Base-by-base conservation (phyloP, 1,140 invertebrate genomes). In the Wiebesia pumilae region DNA sequence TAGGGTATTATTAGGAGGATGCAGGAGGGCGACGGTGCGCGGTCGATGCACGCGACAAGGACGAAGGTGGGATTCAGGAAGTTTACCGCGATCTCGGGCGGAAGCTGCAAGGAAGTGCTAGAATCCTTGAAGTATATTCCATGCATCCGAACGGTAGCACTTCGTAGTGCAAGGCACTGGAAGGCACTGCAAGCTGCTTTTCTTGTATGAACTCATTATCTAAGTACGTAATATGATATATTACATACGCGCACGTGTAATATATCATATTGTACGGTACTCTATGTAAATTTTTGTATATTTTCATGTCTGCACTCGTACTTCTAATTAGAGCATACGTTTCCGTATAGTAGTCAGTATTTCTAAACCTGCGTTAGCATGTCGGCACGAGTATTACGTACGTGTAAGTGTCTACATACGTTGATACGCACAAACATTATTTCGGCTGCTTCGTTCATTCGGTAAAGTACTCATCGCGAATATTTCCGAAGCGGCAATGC, bases 1-100 rank as follows among this genome's bases (percentile, higher is more conserved):
- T 90, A 91, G 89, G 88, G 89, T 88, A 84, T 90, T 88, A 90
- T 91, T 91, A 91, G 80, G 43, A 47, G 4, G 43, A 7, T 47
- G 4, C 43, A 47, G 43, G 4, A n/a, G n/a, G 4, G 4, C 43
- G 12, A 12, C 4, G 43, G 43, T 47, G 43, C 43, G 12, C 43
- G 43, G 4, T 12, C 43, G 43, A 47, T 12, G 43, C 4, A 47
- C 4, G 12, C 43, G 43, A 12, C 4, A 12, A 27, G 27, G 6
- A 27, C 27, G 3, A 65, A 65, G 62, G 12, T 83, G 83, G n/a
- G 71, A 67, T 69, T 67, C 47, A n/a, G 81, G 40, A 86, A 85
- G 88, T 89, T 62, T 62, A 62, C 54, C 19, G 3, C 24, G 54
- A 85, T 78, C 75, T 87, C 81, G 81, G 69, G 62, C 75, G 58